These are phyloP conservation scores for Zygothrica quintamaculata DNA, from an alignment of 2,888 invertebrate species.

Conservation along the genomic window DNA sequence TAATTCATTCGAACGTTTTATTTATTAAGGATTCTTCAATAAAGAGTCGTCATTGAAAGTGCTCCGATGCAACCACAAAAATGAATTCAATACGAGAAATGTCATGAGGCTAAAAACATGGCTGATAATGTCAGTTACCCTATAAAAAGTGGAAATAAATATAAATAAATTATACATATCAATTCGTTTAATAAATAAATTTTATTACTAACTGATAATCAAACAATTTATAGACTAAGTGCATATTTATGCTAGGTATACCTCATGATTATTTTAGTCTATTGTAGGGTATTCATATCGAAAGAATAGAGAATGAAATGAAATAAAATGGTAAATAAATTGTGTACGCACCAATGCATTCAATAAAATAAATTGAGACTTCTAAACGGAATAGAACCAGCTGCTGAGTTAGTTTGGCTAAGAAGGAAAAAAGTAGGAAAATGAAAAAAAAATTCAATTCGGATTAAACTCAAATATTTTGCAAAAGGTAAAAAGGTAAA, in stretches of 20 bases:
- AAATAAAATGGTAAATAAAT: slow-evolving; percentile 63
- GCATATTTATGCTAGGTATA: too few relatives aligned
- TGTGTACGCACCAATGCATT: slow-evolving; percentile 56
- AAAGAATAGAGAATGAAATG: slow-evolving; percentile 15
- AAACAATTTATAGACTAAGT: too few relatives aligned
- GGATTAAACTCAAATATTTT: slow-evolving; percentile 13
- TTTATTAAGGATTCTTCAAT: slow-evolving; percentile 22
- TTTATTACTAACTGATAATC: too few relatives aligned
- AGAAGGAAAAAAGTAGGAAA: slow-evolving; percentile 10
- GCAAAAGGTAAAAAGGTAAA: slow-evolving; percentile 19
- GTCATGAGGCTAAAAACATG: too few relatives aligned
- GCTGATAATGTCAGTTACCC: too few relatives aligned
- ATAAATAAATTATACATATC: too few relatives aligned
- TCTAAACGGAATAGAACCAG: slow-evolving; percentile 45
- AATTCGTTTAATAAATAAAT: too few relatives aligned
- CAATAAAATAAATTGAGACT: slow-evolving; percentile 73
- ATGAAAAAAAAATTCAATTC: slow-evolving; percentile 1
- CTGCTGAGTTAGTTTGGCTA: slow-evolving; percentile 25
- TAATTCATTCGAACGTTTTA: slow-evolving; percentile 46
- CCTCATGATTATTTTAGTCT: too few relatives aligned
- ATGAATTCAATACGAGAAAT: slow-evolving; percentile 16
- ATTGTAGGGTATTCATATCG: background rate
- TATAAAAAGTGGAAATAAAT: too few relatives aligned
- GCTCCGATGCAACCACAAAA: slow-evolving; percentile 31
- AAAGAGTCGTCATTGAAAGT: slow-evolving; percentile 5